These are phyloP conservation scores for Hippocampus abdominalis DNA, from an alignment of 2,113 vertebrate species.

Conservation along the genomic window DNA sequence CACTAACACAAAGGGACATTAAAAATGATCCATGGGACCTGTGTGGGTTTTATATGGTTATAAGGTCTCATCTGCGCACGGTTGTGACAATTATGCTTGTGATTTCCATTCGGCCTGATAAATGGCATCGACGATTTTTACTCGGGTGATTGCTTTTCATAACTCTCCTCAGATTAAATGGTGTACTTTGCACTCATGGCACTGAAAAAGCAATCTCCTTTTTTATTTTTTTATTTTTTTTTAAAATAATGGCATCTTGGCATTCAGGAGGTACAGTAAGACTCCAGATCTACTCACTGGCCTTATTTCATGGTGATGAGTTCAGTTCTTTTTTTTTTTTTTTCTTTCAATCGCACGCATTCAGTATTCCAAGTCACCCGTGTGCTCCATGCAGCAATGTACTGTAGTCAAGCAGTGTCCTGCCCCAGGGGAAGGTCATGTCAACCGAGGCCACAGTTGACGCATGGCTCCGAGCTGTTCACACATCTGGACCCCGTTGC, in stretches of 20 bases:
- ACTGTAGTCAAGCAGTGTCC: slow-evolving; percentile 49
- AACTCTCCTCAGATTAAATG: slow-evolving; percentile 72
- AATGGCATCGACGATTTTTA: slow-evolving; percentile 71
- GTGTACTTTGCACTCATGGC: slow-evolving; percentile 60
- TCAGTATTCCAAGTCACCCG: slow-evolving; percentile 29
- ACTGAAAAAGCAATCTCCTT: slow-evolving; percentile 74
- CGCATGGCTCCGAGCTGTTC: slow-evolving; percentile 57
- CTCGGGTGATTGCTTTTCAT: slow-evolving; percentile 74
- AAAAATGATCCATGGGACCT: slow-evolving; percentile 55
- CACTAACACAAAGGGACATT: slow-evolving; percentile 58
- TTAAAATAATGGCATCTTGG: slow-evolving; percentile 45
- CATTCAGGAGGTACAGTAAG: slow-evolving; percentile 50
- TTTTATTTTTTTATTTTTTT: slow-evolving; percentile 1
- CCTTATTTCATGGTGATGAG: slow-evolving; percentile 29
- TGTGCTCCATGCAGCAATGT: slow-evolving; percentile 13
- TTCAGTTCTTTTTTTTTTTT: slow-evolving; percentile 8
- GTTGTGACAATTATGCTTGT: slow-evolving; percentile 78
- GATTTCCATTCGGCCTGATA: slow-evolving; percentile 80
- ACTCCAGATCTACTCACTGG: slow-evolving; percentile 39
- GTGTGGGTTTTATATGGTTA: slow-evolving; percentile 67
- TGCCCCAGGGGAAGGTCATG: slow-evolving; percentile 63
- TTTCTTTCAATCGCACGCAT: background rate
- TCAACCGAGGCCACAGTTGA: slow-evolving; percentile 54
- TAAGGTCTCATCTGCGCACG: slow-evolving; percentile 68
- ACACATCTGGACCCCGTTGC: slow-evolving; percentile 65